Evolutionary conservation across 2,888 invertebrate genomes (phyloP).

Genomic region (Clepsis dumicolana): DNA sequence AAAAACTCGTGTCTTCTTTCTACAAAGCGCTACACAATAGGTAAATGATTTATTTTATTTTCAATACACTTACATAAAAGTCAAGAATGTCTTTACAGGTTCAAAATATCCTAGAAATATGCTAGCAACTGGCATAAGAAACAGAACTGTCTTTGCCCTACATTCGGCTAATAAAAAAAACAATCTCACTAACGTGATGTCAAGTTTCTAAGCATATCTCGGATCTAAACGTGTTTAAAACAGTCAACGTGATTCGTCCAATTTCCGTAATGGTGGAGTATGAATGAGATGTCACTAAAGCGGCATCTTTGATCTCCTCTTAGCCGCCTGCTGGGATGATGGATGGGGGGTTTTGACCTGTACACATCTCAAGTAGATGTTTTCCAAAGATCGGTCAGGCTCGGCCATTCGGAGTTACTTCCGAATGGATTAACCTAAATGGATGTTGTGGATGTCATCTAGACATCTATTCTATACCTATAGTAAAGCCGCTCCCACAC

Average conservation of each 20-base stretch:
- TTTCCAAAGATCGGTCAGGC: too few relatives aligned
- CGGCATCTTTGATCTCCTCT: conserved; percentile 6
- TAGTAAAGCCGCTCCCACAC: too few relatives aligned
- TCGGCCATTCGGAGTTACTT: too few relatives aligned
- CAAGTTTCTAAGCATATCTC: conserved; percentile 8
- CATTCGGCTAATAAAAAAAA: neutral
- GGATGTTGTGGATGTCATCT: too few relatives aligned
- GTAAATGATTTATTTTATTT: too few relatives aligned
- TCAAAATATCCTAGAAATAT: neutral
- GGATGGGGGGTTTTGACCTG: conserved; percentile 7
- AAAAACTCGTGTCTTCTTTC: too few relatives aligned
- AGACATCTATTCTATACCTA: too few relatives aligned
- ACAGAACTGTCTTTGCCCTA: neutral
- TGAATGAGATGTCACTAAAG: conserved; percentile 7
- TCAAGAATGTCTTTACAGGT: too few relatives aligned
- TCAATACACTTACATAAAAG: too few relatives aligned
- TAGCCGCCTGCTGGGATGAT: conserved; percentile 9
- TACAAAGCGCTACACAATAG: too few relatives aligned
- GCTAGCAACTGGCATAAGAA: neutral
- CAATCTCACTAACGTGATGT: neutral
- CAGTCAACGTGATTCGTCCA: neutral
- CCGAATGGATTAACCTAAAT: too few relatives aligned
- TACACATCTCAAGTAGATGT: neutral
- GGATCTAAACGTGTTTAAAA: neutral
- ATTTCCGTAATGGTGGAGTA: neutral